Conservation (phyloP, 2,797 vertebrate genomes). For the Liasis olivaceus region DNA sequence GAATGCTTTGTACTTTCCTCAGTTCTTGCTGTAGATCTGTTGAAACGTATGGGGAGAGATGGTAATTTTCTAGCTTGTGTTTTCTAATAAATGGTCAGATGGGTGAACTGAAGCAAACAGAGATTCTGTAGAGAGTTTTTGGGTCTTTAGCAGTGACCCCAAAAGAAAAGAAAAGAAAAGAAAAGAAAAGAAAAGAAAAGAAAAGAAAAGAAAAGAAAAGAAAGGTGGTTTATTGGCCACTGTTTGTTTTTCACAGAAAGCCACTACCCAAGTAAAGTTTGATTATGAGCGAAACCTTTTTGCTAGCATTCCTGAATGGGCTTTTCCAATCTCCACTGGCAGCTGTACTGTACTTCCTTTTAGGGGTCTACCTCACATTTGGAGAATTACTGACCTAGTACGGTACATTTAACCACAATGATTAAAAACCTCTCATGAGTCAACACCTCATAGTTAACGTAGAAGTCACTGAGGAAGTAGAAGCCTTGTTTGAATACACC, state of each 20-base stretch:
- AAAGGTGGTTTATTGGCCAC: neutral
- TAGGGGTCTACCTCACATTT: neutral
- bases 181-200: neutral
- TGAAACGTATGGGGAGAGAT: neutral
- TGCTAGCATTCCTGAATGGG: neutral
- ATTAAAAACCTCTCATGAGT: neutral
- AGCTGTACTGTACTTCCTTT: neutral
- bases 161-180: neutral
- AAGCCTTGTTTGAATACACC: neutral
- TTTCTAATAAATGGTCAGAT: constrained; percentile 35
- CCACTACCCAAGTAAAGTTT: neutral
- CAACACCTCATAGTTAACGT: neutral
- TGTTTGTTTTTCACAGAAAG: neutral
- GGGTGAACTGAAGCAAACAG: constrained; percentile 29
- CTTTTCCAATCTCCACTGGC: neutral
- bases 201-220: neutral
- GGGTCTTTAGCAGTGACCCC: too few relatives aligned
- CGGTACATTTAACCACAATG: neutral
- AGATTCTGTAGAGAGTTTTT: neutral
- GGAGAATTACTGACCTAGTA: neutral
- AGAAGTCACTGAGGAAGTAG: neutral
- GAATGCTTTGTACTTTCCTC: constrained; percentile 35
- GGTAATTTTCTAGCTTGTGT: constrained; percentile 24
- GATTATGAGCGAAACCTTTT: neutral
- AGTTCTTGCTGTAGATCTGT: constrained; percentile 12